Base-by-base conservation (phyloP, 1,140 invertebrate species). In the Psilanteris sp. region DNA sequence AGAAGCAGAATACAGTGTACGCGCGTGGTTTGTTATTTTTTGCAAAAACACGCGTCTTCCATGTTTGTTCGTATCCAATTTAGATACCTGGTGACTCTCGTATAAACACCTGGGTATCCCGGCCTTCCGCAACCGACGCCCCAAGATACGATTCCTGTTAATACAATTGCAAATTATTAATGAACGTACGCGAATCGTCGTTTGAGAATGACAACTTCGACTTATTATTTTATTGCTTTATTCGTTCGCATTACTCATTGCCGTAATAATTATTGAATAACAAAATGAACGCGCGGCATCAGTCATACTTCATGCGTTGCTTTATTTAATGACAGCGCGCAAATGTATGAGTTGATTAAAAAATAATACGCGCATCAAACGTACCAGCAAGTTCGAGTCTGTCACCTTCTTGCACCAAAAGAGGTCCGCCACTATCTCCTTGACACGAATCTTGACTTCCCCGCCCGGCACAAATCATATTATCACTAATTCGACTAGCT, bases 391-490 rank as follows among this genome's bases (percentile, higher is more conserved):
- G 92, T 86, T 94, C 93, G 67, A 91, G 92, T 85, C 91, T 93
- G 46, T 93, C 92, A 8, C 91, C 92, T 71, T 92, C 91, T 64
- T 93, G 92, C 4, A 95, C 83, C 0, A 95, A 85, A 18, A 96
- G 85, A 0, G 94, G 94, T 0, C 94, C 94, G n/a, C 94, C 94
- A 71, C 93, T 94, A 79, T 95, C 94, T 1, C 94, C 94, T 79
- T 92, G 95, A 79, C 95, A 96, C 0, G 94, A 95, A 86, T 96
- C 95, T 75, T 93, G 92, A 4, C 91, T 91, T 14, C 94, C 93
- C 76, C 91, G 90, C 15, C 94, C 94, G 10, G 94, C 93, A 85
- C 93, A 94, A 46, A 94, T 80, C 95, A 95, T 95, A 80, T 94
- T 95, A 46, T 90, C 87, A 8, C 94, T 96, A 54, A 96, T 96